Evolutionary conservation across 2,797 vertebrate genomes (phyloP).

Genomic region (Pangasius larnaudii): DNA sequence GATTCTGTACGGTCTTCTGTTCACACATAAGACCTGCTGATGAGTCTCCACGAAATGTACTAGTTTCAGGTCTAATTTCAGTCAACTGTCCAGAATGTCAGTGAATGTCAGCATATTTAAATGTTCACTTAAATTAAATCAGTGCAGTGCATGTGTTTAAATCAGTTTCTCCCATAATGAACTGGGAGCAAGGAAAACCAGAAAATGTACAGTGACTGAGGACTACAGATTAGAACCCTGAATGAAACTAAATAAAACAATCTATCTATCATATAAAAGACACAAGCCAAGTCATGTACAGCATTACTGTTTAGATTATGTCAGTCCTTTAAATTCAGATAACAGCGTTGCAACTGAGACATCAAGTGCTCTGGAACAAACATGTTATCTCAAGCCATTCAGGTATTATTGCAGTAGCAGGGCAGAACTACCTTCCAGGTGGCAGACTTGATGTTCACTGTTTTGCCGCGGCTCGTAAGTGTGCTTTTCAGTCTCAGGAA

Average conservation of each 20-base stretch:
- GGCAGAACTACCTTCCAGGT: slow-evolving; percentile 81
- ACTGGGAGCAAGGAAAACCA: neutral
- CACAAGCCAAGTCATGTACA: neutral
- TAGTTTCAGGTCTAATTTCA: neutral
- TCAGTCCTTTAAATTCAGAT: neutral
- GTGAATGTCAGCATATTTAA: neutral
- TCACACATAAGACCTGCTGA: neutral
- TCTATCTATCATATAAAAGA: neutral
- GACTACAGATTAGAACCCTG: neutral
- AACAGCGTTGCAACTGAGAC: neutral
- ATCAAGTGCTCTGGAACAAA: neutral
- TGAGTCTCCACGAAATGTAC: neutral
- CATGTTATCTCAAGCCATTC: neutral
- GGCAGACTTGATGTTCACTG: slow-evolving; percentile 88
- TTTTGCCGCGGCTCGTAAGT: slow-evolving; percentile 84
- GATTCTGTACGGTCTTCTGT: neutral
- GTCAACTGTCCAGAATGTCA: neutral
- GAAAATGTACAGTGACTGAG: neutral
- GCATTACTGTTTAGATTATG: neutral
- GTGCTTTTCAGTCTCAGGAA: slow-evolving; percentile 89
- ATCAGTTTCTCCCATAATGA: neutral
- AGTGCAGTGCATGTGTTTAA: neutral
- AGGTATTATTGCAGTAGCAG: neutral
- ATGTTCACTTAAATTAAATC: neutral
- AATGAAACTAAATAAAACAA: neutral